Evolutionary conservation across 1,140 invertebrate species (phyloP).

Genomic region (Drosophila bifasciata): DNA sequence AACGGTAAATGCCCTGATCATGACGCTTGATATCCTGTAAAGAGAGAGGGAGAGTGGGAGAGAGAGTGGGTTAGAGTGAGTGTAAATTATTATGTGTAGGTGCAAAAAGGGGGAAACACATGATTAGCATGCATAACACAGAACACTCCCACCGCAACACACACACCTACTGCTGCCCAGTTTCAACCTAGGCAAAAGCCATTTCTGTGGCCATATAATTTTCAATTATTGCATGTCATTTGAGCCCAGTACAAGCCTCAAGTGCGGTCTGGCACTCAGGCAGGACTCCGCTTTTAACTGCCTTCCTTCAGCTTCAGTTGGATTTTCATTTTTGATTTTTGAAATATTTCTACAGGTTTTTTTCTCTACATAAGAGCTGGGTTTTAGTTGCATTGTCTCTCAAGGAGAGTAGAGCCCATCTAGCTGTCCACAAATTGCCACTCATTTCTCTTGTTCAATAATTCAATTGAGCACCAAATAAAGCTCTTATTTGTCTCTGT

Average conservation of each 20-base stretch:
- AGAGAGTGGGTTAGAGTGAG: no score
- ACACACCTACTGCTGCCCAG: neutral
- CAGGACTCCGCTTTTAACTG: neutral
- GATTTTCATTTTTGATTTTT: neutral
- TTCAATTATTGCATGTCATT: conserved; percentile 76
- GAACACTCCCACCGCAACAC: conserved; percentile 4
- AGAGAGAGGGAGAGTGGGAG: conserved; percentile 10
- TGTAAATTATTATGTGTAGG: conserved; percentile 55
- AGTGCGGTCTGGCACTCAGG: conserved; percentile 23
- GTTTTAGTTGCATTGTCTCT: neutral
- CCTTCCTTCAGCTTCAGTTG: neutral
- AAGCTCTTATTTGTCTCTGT: neutral
- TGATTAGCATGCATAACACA: conserved; percentile 58
- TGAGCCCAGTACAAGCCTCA: conserved; percentile 8
- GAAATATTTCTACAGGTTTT: no score
- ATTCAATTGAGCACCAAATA: conserved; percentile 20
- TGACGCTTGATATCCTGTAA: conserved; percentile 90
- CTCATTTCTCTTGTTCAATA: conserved; percentile 15
- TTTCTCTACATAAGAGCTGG: no score
- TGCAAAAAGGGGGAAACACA: conserved; percentile 50
- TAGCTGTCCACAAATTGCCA: neutral
- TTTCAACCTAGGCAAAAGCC: neutral
- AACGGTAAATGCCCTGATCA: conserved; percentile 94
- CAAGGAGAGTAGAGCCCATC: neutral
- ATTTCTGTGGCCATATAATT: conserved; percentile 53